Evolutionary conservation across 2,113 vertebrate species (phyloP).

Genomic region (Embiotoca jacksoni): DNA sequence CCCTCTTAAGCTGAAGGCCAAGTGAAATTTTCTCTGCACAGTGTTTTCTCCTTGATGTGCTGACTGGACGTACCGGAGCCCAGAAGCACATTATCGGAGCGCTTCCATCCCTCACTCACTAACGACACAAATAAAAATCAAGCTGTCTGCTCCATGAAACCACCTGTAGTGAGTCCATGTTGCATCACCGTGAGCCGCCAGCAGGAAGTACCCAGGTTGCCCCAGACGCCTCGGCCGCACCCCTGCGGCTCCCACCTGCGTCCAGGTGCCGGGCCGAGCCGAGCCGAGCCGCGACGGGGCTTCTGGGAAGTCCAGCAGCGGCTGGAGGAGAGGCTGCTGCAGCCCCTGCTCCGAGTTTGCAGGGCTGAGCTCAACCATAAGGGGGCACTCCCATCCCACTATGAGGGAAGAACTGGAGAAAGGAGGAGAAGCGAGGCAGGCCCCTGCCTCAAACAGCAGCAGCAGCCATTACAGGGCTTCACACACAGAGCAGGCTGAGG

Average conservation of each 20-base stretch:
- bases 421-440: constrained; percentile 73
- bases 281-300: neutral
- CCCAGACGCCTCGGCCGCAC: neutral
- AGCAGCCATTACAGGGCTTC: constrained; percentile 80
- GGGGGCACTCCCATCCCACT: constrained; percentile 84
- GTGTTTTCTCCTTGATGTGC: constrained; percentile 22
- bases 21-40: constrained; percentile 17
- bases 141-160: neutral
- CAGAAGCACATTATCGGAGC: constrained; percentile 4
- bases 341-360: constrained; percentile 65
- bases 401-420: constrained; percentile 71
- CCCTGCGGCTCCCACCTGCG: constrained; percentile 12
- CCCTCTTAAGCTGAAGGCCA: constrained; percentile 46
- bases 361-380: constrained; percentile 82
- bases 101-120: neutral
- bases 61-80: constrained; percentile 36
- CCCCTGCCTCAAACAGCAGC: constrained; percentile 75
- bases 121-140: constrained; percentile 9
- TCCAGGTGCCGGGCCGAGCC: neutral
- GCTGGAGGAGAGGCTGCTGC: constrained; percentile 28
- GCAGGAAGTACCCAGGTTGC: neutral
- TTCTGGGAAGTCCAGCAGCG: constrained; percentile 10
- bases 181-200: neutral
- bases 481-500: constrained; percentile 42
- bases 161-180: constrained; percentile 3